Conservation (phyloP, 2,113 vertebrate species). For the Saimiri boliviensis region DNA sequence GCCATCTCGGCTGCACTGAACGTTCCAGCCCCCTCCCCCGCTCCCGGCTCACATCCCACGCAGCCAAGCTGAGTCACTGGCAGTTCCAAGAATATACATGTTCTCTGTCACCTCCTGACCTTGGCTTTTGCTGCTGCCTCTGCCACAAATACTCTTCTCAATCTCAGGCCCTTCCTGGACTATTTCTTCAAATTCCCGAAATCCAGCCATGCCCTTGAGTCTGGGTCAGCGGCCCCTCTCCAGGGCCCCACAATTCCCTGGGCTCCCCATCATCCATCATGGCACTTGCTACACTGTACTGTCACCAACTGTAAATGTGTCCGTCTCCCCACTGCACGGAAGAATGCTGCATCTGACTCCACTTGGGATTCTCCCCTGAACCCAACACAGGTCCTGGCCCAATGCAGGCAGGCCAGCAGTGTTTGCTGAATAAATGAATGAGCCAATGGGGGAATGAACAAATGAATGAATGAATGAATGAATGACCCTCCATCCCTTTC, state of each 20-base stretch:
- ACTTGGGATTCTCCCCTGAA: background rate
- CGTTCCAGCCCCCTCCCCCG: accelerated
- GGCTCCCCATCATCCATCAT: background rate
- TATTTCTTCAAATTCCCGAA: background rate
- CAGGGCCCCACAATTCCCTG: background rate
- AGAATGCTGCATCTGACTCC: background rate
- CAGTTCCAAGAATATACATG: background rate
- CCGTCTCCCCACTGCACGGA: background rate
- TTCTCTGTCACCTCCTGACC: background rate
- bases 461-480: background rate
- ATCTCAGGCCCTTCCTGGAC: background rate
- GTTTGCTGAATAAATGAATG: background rate
- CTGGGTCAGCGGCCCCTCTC: background rate
- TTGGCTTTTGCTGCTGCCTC: background rate
- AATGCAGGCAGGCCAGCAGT: background rate
- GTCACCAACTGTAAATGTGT: background rate
- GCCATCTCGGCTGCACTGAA: accelerated
- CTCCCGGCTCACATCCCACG: background rate
- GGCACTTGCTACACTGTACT: background rate
- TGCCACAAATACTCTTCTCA: background rate
- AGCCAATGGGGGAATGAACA: background rate
- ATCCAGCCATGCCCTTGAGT: background rate
- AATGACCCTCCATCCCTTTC: background rate
- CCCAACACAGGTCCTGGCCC: background rate
- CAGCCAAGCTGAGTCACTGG: background rate